These are phyloP conservation scores for Callocephalon fimbriatum DNA, from an alignment of 2,113 vertebrate genomes.

Conservation along the genomic window DNA sequence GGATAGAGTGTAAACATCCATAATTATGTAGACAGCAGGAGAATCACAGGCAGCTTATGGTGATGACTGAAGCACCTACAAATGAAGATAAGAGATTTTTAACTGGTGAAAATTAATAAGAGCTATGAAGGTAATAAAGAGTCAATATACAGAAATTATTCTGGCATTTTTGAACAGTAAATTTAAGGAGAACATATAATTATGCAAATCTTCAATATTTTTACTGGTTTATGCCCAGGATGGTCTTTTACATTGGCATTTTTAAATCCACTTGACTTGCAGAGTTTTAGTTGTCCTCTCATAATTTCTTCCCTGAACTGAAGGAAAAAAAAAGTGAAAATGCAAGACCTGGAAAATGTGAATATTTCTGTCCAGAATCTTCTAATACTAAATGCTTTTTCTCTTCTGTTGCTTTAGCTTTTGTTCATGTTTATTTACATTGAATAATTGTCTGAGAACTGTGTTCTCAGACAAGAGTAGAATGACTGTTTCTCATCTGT, in stretches of 20 bases:
- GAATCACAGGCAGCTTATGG: not conserved
- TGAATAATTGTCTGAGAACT: not conserved
- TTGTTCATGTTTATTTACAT: not conserved
- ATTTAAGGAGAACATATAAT: not conserved
- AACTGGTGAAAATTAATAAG: not conserved
- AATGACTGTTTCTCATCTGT: not conserved
- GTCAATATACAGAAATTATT: not conserved
- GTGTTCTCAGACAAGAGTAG: not conserved
- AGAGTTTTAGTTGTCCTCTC: not conserved
- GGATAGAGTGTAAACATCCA: not conserved
- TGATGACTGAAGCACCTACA: not conserved
- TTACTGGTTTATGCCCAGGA: not conserved
- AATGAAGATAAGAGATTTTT: not conserved
- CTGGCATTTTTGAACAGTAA: not conserved
- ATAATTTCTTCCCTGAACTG: not conserved
- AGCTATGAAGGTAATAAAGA: not conserved
- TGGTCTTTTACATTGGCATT: not conserved
- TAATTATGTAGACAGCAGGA: conserved; percentile 2
- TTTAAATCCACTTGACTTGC: not conserved
- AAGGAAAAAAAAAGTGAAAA: not conserved
- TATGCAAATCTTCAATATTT: not conserved
- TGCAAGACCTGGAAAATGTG: not conserved
- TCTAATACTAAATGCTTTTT: not conserved
- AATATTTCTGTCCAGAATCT: not conserved
- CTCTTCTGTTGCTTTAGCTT: not conserved